These are phyloP conservation scores for Hypena proboscidalis DNA, from an alignment of 2,888 invertebrate genomes.

Conservation along the genomic window DNA sequence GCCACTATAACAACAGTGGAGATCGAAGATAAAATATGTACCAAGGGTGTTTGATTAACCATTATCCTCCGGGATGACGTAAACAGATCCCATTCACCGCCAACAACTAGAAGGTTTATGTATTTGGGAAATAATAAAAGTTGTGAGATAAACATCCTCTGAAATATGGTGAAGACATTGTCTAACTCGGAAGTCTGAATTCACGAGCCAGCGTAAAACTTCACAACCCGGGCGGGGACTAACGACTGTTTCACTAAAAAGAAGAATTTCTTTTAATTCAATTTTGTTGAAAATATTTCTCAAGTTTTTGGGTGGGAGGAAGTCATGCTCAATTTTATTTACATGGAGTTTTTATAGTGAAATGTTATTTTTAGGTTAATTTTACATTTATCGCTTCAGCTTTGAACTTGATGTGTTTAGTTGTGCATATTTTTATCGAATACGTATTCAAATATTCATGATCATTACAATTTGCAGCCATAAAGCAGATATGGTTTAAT, in stretches of 20 bases:
- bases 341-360: not conserved
- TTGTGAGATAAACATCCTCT: slow-evolving; percentile 55
- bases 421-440: too few relatives aligned
- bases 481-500: too few relatives aligned
- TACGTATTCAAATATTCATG: too few relatives aligned
- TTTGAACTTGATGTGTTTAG: too few relatives aligned
- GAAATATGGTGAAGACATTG: slow-evolving; percentile 61
- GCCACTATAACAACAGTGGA: slow-evolving; percentile 2
- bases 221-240: slow-evolving; percentile 53
- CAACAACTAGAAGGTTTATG: slow-evolving; percentile 8
- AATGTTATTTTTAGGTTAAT: too few relatives aligned
- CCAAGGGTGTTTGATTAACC: slow-evolving; percentile 44
- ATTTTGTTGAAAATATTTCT: slow-evolving; percentile 43
- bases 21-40: slow-evolving; percentile 53
- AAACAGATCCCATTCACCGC: slow-evolving; percentile 26
- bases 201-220: slow-evolving; percentile 53
- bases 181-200: slow-evolving; percentile 53
- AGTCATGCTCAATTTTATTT: slow-evolving; percentile 13
- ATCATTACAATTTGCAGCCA: too few relatives aligned
- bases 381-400: too few relatives aligned
- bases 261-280: slow-evolving; percentile 56
- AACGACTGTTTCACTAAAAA: slow-evolving; percentile 58
- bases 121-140: slow-evolving; percentile 44
- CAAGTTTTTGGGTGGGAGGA: slow-evolving; percentile 19
- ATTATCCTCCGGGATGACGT: slow-evolving; percentile 38